These are phyloP conservation scores for Caracal caracal DNA, from an alignment of 2,113 vertebrate genomes.

Conservation along the genomic window DNA sequence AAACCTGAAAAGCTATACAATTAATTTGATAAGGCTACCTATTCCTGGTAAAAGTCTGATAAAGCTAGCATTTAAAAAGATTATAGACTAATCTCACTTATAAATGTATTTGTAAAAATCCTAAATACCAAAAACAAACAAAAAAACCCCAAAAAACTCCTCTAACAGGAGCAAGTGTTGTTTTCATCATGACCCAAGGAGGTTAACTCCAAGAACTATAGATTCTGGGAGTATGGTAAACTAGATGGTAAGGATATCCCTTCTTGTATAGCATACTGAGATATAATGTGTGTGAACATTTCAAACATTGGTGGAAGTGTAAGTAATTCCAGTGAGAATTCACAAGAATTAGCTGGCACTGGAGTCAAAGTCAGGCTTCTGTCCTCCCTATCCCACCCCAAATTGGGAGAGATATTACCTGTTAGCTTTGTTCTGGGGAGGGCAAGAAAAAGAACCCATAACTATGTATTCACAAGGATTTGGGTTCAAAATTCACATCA, in stretches of 20 bases:
- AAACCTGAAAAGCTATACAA: neutral
- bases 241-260: neutral
- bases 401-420: neutral
- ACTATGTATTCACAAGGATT: neutral
- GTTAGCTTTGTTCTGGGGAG: neutral
- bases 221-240: neutral
- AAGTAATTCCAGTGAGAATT: neutral
- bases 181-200: neutral
- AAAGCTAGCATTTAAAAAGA: neutral
- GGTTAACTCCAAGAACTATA: neutral
- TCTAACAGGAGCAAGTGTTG: neutral
- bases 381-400: neutral
- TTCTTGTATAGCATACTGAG: neutral
- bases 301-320: neutral
- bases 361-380: neutral
- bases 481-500: neutral
- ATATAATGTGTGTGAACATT: neutral
- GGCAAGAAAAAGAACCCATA: neutral
- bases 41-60: neutral
- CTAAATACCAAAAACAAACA: neutral
- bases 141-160: neutral
- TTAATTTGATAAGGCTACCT: neutral
- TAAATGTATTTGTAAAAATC: neutral
- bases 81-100: neutral
- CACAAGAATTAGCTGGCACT: neutral